phyloP scores from a whole-genome alignment of 2,113 vertebrate species.

The Antechinus stuartii region DNA sequence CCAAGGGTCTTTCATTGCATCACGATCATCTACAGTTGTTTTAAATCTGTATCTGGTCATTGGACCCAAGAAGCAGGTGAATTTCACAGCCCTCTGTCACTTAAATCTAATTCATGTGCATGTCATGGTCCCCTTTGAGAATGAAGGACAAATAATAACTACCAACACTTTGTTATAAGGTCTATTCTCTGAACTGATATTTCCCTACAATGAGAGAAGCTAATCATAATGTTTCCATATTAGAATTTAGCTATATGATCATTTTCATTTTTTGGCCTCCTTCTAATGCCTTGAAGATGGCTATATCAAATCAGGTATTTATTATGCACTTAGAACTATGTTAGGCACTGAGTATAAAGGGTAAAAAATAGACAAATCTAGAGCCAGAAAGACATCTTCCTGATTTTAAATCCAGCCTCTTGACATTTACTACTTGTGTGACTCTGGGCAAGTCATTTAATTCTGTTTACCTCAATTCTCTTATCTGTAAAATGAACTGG shows the following conservation, averaged over 20 bases:
- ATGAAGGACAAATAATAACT: no score
- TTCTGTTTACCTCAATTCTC: not conserved
- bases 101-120: no score
- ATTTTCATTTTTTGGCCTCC: not conserved
- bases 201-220: not conserved
- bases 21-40: no score
- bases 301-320: not conserved
- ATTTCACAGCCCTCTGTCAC: no score
- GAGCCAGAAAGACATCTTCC: not conserved
- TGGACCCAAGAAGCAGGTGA: no score
- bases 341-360: not conserved
- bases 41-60: no score
- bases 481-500: not conserved
- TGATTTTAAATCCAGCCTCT: not conserved
- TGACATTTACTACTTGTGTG: not conserved
- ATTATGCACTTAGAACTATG: not conserved
- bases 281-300: not conserved
- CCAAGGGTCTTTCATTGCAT: no score
- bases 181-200: not conserved
- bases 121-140: no score
- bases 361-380: not conserved
- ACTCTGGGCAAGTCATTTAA: not conserved
- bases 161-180: no score
- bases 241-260: not conserved
- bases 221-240: not conserved